phyloP scores from a whole-genome alignment of 2,113 vertebrate species.

The Octodon degus region DNA sequence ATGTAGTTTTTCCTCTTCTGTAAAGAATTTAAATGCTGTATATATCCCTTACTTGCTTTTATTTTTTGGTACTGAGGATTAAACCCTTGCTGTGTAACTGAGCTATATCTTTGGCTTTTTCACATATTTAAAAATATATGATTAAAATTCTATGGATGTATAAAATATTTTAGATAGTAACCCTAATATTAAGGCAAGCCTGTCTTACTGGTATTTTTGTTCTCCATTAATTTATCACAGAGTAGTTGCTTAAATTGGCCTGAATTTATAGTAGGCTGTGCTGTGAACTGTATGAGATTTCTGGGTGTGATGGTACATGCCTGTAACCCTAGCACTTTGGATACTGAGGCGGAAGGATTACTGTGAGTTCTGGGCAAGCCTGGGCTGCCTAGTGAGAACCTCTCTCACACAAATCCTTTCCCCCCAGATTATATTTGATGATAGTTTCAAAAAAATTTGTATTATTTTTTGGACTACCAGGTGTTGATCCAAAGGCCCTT shows the following conservation, averaged over 20 bases:
- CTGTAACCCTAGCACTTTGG: background rate
- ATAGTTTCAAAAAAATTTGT: constrained; percentile 86
- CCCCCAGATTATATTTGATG: constrained; percentile 82
- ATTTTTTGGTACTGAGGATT: background rate
- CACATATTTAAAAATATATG: background rate
- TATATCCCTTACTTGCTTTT: background rate
- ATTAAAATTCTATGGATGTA: constrained; percentile 82
- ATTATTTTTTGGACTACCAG: background rate
- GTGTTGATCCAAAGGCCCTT: background rate
- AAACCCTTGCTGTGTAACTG: background rate
- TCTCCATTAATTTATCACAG: constrained; percentile 90
- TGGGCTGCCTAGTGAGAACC: background rate
- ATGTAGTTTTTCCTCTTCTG: background rate
- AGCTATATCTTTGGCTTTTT: background rate
- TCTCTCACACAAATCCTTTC: background rate
- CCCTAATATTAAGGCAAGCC: constrained; percentile 91
- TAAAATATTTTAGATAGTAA: constrained; percentile 96
- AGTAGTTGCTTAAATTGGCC: constrained; percentile 89
- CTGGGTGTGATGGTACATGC: background rate
- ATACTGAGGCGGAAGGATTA: background rate
- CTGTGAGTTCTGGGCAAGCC: background rate
- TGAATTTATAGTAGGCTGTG: constrained; percentile 89
- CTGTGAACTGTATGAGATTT: constrained; percentile 85
- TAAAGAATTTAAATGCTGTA: background rate
- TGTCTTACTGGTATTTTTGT: constrained; percentile 91